These are phyloP conservation scores for Poeciliopsis gracilis DNA, from an alignment of 2,797 vertebrate species.

Conservation along the genomic window DNA sequence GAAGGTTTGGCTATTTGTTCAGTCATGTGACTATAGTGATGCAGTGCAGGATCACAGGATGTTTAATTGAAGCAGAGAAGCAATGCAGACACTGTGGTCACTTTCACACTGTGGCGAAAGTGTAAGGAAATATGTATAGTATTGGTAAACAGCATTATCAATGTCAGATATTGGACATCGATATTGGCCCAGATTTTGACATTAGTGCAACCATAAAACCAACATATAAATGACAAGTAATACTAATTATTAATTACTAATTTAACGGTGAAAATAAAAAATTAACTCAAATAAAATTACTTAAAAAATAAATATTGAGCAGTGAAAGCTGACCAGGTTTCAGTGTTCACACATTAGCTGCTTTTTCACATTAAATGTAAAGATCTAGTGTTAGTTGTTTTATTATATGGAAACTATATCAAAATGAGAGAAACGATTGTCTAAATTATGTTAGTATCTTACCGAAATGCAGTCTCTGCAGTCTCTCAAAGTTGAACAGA, in stretches of 20 bases:
- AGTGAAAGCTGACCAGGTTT: neutral
- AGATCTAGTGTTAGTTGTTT: neutral
- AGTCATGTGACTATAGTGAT: no score
- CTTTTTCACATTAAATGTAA: neutral
- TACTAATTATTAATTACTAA: neutral
- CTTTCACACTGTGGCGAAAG: neutral
- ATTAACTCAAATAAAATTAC: neutral
- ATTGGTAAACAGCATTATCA: neutral
- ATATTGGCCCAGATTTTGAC: neutral
- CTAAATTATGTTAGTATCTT: neutral
- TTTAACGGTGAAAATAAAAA: neutral
- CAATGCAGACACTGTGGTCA: no score
- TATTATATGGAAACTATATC: no score
- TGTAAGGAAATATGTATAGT: neutral
- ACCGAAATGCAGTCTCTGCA: neutral
- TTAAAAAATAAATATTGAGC: neutral
- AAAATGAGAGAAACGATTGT: neutral
- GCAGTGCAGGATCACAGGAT: no score
- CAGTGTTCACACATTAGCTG: neutral
- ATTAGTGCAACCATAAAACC: neutral
- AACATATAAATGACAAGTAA: neutral
- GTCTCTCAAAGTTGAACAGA: neutral
- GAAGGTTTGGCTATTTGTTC: no score
- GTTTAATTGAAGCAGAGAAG: no score
- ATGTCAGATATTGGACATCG: neutral